Conservation (phyloP, 2,797 vertebrate species). For the Notamacropus eugenii region DNA sequence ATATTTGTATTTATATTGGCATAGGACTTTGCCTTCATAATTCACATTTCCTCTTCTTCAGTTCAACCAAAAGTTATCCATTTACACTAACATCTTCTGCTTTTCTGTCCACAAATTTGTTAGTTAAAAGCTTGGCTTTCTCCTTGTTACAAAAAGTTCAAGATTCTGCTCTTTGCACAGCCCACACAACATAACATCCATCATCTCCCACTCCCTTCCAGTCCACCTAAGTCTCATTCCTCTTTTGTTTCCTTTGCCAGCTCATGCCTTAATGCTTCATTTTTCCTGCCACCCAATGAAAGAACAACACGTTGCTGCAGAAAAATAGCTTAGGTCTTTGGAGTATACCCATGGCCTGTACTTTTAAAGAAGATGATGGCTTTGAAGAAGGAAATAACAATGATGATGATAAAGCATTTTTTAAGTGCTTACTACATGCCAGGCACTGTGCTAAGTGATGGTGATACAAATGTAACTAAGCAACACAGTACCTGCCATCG, state of each 20-base stretch:
- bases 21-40: background rate
- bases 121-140: background rate
- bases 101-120: background rate
- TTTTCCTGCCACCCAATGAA: background rate
- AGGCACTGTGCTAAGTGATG: background rate
- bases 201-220: background rate
- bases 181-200: background rate
- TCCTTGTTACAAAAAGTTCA: background rate
- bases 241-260: slow-evolving; percentile 9
- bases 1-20: background rate
- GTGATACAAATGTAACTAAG: background rate
- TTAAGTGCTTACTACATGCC: background rate
- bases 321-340: background rate
- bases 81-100: background rate
- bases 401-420: background rate
- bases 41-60: background rate
- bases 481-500: background rate
- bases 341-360: background rate
- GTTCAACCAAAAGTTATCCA: background rate
- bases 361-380: background rate
- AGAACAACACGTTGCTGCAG: background rate
- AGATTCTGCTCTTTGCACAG: background rate
- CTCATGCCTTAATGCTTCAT: background rate
- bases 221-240: background rate
- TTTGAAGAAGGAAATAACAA: background rate